Conservation (phyloP, 2,888 invertebrate genomes). For the Mayetiola destructor region DNA sequence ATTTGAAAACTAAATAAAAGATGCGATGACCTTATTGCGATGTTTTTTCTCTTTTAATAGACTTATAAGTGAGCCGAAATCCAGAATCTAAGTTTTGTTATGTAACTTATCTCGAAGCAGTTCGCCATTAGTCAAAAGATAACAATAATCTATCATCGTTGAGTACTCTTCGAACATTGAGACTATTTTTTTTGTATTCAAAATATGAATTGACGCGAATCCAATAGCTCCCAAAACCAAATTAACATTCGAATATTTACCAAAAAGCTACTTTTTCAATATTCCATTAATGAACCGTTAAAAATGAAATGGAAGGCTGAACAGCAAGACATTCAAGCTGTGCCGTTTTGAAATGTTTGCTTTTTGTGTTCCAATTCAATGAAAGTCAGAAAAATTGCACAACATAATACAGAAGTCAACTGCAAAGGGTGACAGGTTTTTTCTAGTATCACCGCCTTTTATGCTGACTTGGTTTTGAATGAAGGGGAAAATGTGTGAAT, state of each 20-base stretch:
- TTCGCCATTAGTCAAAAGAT: too few relatives aligned
- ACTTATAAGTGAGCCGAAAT: too few relatives aligned
- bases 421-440: constrained; percentile 6
- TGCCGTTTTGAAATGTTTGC: background rate
- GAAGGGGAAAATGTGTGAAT: background rate
- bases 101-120: too few relatives aligned
- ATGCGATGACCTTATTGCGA: too few relatives aligned
- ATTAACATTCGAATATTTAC: background rate
- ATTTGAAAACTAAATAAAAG: too few relatives aligned
- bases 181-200: too few relatives aligned
- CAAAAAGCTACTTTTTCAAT: background rate
- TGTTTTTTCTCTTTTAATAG: too few relatives aligned
- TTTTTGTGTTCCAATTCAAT: background rate
- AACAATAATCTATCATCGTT: too few relatives aligned
- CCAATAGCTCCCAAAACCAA: background rate
- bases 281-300: background rate
- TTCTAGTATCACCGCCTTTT: background rate
- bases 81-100: too few relatives aligned
- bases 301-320: background rate
- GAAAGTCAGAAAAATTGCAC: background rate
- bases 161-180: too few relatives aligned
- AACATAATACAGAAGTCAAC: background rate
- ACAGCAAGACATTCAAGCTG: background rate
- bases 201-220: too few relatives aligned
- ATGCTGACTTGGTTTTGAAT: background rate